phyloP scores from a whole-genome alignment of 2,797 vertebrate species.

The Borostomias antarcticus region DNA sequence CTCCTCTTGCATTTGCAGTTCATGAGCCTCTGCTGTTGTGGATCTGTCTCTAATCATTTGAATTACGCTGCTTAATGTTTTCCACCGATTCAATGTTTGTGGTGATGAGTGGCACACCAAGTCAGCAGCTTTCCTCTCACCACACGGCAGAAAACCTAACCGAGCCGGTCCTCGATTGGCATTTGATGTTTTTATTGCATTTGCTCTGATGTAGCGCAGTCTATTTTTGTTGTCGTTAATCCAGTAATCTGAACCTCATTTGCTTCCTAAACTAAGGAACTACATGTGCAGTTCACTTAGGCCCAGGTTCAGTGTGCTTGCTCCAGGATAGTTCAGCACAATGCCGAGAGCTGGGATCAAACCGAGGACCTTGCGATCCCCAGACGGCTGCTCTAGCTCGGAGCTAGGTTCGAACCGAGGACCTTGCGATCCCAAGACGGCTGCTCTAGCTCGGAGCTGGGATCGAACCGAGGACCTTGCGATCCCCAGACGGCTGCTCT shows the following conservation, averaged over 20 bases:
- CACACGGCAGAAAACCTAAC: background rate
- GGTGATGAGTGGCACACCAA: background rate
- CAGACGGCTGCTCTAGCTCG: no score
- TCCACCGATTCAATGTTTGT: background rate
- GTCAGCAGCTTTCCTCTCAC: background rate
- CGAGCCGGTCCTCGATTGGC: background rate
- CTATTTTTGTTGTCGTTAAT: background rate
- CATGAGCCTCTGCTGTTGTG: conserved; percentile 21
- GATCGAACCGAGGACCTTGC: no score
- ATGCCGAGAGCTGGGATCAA: no score
- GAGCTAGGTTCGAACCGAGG: no score
- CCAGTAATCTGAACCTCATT: background rate
- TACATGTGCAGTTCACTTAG: background rate
- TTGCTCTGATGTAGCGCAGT: background rate
- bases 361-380: no score
- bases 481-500: no score
- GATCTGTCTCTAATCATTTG: conserved; percentile 7
- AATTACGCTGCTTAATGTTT: background rate
- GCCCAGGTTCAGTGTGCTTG: background rate
- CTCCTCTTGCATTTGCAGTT: conserved; percentile 25
- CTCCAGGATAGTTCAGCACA: no score
- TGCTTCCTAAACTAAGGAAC: conserved; percentile 10
- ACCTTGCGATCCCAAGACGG: no score
- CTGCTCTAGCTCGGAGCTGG: no score
- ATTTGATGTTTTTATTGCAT: background rate